Base-by-base conservation (phyloP, 1,140 invertebrate genomes). In the Nasonia longicornis region DNA sequence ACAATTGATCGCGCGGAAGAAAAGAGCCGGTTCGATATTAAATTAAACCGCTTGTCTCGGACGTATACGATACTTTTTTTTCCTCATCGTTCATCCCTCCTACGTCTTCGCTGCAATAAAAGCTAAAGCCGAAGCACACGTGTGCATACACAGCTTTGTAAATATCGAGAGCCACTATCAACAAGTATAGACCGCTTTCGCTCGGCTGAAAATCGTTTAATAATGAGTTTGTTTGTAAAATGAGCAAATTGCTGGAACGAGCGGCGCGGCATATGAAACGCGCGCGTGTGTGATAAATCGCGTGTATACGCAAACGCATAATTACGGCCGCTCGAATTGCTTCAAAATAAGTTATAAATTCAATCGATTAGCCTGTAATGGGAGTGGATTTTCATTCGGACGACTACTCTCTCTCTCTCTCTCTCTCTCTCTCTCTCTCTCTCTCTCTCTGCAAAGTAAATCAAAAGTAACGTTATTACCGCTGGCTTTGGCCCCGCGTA, bases 391-490 rank as follows among this genome's bases (percentile, higher is more conserved):
- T 69, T 48, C 75, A 77, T 48, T 77, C 20, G 2, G 22, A 16
- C 48, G 16, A 29, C 45, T 69, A 42, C 38, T 42, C 8, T 26
- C 26, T 26, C 26, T 26, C 26, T 26, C 26, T 2, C 26, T 26
- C 26, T 26, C 26, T 26, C 26, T 26, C 26, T 26, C 26, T 26
- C 26, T 26, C 26, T 26, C 26, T 2, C 26, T 26, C 1, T 26
- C 26, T 26, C 26, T 26, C 26, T 26, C 26, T 8, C 38, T 14
- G 3, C 26, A 45, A 38, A 67, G 75, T 29, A 69, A 76, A 66
- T 69, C 11, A 69, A 69, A 77, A 66, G 64, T 69, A 48, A 69
- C 38, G 16, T 69, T 69, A 77, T 69, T 67, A 67, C 29, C 64
- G 29, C 2, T 31, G 20, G 12, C 48, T 48, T 48, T 48, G 14